Evolutionary conservation across 1,140 invertebrate genomes (phyloP).

Genomic region (Euschistus heros): DNA sequence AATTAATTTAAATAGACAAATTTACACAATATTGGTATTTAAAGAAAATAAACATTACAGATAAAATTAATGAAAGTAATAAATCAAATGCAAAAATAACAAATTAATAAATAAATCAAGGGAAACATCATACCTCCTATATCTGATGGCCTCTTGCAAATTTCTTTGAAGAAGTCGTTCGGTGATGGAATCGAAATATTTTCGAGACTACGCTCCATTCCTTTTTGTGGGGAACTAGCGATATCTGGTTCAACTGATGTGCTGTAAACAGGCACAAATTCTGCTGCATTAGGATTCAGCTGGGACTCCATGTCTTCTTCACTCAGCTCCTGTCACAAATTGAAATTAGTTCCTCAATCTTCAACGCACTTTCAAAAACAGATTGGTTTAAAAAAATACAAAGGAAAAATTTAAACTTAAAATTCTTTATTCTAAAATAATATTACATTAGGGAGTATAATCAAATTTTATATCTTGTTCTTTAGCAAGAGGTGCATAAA

Average conservation of each 20-base stretch:
- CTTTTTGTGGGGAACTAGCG: constrained; percentile 26
- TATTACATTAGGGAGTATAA: too few relatives aligned
- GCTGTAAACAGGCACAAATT: constrained; percentile 47
- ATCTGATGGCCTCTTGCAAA: constrained; percentile 25
- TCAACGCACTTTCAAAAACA: too few relatives aligned
- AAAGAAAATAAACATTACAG: too few relatives aligned
- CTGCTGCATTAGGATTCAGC: constrained; percentile 59
- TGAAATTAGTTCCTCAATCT: too few relatives aligned
- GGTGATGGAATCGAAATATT: constrained; percentile 25
- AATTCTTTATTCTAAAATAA: too few relatives aligned
- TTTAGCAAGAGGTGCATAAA: too few relatives aligned
- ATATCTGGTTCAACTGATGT: constrained; percentile 19
- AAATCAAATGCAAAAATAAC: too few relatives aligned
- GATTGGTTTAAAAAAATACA: too few relatives aligned
- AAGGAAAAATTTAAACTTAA: too few relatives aligned
- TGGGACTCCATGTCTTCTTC: constrained; percentile 47
- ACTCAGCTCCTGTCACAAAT: not conserved
- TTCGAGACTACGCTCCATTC: constrained; percentile 26
- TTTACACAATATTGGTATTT: too few relatives aligned
- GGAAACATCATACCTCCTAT: constrained; percentile 2
- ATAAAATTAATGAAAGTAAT: too few relatives aligned
- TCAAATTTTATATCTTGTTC: too few relatives aligned
- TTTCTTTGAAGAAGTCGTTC: constrained; percentile 29
- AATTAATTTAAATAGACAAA: not conserved
- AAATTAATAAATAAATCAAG: not conserved